Percentiles rank a stretch among this genome's conserved stretches.
Evolutionary conservation across 2,888 invertebrate species (phyloP).

Genomic region (Arrhopalites spinosus): DNA sequence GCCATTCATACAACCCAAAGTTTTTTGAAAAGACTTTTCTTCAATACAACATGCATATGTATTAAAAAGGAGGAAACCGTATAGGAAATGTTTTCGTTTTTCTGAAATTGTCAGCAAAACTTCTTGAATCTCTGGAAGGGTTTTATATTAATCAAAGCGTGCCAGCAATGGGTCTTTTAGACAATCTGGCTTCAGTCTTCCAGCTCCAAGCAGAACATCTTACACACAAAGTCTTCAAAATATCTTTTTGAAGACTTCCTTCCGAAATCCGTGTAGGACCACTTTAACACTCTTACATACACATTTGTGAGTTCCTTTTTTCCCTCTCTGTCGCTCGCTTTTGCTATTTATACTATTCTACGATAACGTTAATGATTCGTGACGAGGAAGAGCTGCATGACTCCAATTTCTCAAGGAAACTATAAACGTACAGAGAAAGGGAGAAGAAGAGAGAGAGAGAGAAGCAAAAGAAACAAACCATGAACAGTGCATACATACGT

Average conservation of each 20-base stretch:
- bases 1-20: neutral
- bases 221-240: neutral
- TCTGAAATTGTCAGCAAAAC: constrained; percentile 28
- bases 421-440: neutral
- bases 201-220: constrained; percentile 3
- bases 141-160: constrained; percentile 33
- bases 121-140: constrained; percentile 14
- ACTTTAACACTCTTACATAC: neutral
- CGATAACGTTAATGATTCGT: constrained; percentile 35
- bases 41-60: neutral
- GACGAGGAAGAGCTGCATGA: constrained; percentile 23
- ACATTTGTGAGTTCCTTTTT: neutral
- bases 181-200: constrained; percentile 33
- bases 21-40: neutral
- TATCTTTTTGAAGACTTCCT: neutral
- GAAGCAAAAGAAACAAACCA: neutral
- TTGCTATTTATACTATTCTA: neutral
- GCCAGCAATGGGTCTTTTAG: constrained; percentile 24
- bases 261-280: constrained; percentile 1
- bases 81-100: constrained; percentile 12
- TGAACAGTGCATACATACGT: no score
- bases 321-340: neutral
- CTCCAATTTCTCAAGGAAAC: neutral
- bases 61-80: neutral
- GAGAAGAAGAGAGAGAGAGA: constrained; percentile 15